Conservation (phyloP, 2,113 vertebrate genomes). For the Eptesicus fuscus region DNA sequence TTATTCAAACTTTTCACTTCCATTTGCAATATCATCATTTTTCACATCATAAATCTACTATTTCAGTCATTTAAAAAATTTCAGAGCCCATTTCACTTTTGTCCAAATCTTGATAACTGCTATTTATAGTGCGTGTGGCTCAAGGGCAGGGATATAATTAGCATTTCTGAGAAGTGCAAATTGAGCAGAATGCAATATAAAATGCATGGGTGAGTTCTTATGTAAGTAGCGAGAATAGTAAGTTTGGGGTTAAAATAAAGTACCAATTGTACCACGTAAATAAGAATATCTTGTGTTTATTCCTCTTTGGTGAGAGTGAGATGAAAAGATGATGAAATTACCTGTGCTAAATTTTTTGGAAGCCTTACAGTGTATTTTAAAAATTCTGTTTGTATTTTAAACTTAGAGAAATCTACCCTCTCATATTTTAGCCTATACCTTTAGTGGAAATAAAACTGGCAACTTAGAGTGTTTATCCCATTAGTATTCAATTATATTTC, state of each 20-base stretch:
- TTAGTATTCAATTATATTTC: constrained; percentile 78
- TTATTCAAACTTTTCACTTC: neutral
- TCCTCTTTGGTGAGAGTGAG: neutral
- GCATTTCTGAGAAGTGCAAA: neutral
- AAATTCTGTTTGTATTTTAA: constrained; percentile 14
- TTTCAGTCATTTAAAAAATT: neutral
- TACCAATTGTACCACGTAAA: neutral
- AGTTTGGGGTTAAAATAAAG: neutral
- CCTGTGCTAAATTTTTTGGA: neutral
- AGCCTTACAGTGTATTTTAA: neutral
- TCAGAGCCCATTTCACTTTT: neutral
- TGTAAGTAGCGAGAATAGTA: neutral
- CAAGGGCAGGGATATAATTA: neutral
- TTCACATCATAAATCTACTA: neutral
- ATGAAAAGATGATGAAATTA: neutral
- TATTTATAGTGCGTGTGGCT: neutral
- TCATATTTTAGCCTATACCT: constrained; percentile 42
- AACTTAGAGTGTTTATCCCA: constrained; percentile 55
- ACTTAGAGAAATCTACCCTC: neutral
- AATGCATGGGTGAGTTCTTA: neutral
- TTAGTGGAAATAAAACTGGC: constrained; percentile 51
- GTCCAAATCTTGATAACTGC: neutral
- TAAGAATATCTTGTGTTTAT: neutral
- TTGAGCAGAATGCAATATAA: neutral
- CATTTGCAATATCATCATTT: neutral